Evolutionary conservation across 2,888 invertebrate species (phyloP), one percentile per base, ranked within the genome.

Genomic region (Tiliacea citrago): DNA sequence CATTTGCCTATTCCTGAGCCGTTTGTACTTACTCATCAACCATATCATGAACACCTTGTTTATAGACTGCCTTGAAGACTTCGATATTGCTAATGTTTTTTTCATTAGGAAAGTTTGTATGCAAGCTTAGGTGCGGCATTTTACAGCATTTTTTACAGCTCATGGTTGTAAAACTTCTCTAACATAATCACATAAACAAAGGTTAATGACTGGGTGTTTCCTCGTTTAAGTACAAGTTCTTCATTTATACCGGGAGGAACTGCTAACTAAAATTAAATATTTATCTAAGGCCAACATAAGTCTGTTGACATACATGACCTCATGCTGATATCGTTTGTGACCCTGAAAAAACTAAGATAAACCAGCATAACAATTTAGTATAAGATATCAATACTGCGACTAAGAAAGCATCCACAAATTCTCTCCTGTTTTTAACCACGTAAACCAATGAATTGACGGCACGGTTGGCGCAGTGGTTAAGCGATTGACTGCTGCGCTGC

Each of bases 1-100:
- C 84, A 77, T 80, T 86, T 75, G 76, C 75, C 75, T 82, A 81
- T 83, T 86, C 76, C 77, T 77, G 65, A 77, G 63, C 73, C 55
- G 75, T 77, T 77, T 78, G 63, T 57, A 68, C 60, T 82, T 57
- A 68, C 60, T 82, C 68, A 76, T 84, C 80, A 75, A 77, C 68
- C 79, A 49, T 62, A 75, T 80, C 49, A 53, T 58, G 47, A 69
- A 70, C 68, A 67, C 65, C 69, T 82, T 82, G 85, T 82, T 85
- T 85, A 83, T 72, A 60, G 55, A 61, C 55, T 69, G 65, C 66
- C 60, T 79, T 63, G 47, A 63, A 49, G 57, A 66, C 58, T 49
- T 67, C 79, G 75, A 73, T 83, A 81, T 75, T 35, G 55, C 29
- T 73, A 61, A 73, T 61, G 53, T 67, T 61, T 61, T 73, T 63